Evolutionary conservation across 1,140 invertebrate genomes (phyloP), one percentile per base, ranked within the genome.

Genomic region (Formica exsecta): DNA sequence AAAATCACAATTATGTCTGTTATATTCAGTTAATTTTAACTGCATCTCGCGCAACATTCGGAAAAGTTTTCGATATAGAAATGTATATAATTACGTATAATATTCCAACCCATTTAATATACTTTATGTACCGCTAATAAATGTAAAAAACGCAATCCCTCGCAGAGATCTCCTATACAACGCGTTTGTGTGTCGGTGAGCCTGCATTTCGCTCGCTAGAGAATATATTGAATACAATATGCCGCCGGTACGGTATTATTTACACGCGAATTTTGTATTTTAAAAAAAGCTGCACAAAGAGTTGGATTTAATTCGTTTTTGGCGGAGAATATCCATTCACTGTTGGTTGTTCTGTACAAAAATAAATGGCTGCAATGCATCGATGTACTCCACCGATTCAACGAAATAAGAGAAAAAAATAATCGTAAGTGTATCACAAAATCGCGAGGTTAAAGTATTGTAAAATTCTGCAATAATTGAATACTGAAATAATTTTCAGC

Each of bases 221-320:
- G 84, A 86, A 90, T 85, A 87, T 89, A 90, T 90, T 87, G 88
- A 90, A 87, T 90, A 90, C 89, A 90, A 90, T 90, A 76, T 86
- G 62, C 68, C 62, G 70, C 32, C 19, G n/a, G 25, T 41, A 54
- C 57, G 75, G 87, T 87, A 89, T 92, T 92, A 92, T 92, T 92
- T 92, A 92, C 91, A 91, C 86, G 86, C 76, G 86, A 85, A 89
- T 77, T 85, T 73, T 75, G 80, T 77, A 87, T 91, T 91, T 70
- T 90, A 70, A 80, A 88, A 85, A 90, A 90, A 89, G 64, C 59
- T 25, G 83, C 65, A 89, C 91, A 92, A 91, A 92, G 89, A 88
- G 88, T 87, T 75, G 91, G 73, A 90, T 88, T 90, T 90, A 86
- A 90, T 81, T 90, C 87, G 76, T 91, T 91, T 91, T 91, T 70